Evolutionary conservation across 2,888 invertebrate species (phyloP).

Genomic region (Lasiommata megera): DNA sequence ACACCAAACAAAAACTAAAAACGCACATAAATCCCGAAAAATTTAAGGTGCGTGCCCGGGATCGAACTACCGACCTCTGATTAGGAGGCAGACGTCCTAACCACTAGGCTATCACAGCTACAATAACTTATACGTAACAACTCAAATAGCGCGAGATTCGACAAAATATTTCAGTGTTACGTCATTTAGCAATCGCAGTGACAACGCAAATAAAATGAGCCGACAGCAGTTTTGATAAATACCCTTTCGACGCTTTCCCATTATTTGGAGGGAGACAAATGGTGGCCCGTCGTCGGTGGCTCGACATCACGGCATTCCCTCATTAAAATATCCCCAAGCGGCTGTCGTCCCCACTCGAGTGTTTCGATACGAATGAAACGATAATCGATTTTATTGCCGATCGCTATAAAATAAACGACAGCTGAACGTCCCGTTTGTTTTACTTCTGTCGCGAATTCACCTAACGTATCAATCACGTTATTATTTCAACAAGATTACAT

Average conservation of each 20-base stretch:
- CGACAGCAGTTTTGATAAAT: slow-evolving; percentile 64
- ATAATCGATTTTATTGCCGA: slow-evolving; percentile 72
- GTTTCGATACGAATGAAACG: slow-evolving; percentile 45
- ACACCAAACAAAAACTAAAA: too few relatives aligned
- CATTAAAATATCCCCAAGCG: slow-evolving; percentile 66
- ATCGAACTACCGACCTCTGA: too few relatives aligned
- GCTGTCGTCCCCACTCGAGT: slow-evolving; percentile 47
- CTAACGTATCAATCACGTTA: slow-evolving; percentile 58
- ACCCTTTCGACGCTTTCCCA: slow-evolving; percentile 64
- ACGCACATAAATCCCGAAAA: too few relatives aligned
- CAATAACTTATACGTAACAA: background rate
- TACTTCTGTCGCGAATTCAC: slow-evolving; percentile 53
- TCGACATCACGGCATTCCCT: slow-evolving; percentile 65
- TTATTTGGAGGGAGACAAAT: slow-evolving; percentile 70
- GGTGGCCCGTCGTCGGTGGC: slow-evolving; percentile 53
- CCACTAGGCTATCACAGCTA: too few relatives aligned
- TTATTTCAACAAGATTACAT: slow-evolving; percentile 55
- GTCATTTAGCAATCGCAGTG: slow-evolving; percentile 43
- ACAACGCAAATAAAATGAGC: slow-evolving; percentile 52
- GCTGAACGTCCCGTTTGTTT: slow-evolving; percentile 51
- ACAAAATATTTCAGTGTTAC: slow-evolving; percentile 31
- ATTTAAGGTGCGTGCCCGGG: too few relatives aligned
- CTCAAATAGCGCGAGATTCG: background rate
- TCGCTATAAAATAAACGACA: slow-evolving; percentile 61
- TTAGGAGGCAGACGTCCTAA: too few relatives aligned